A percentile compares a stretch with the other conserved stretches of the same genome.
Conservation (phyloP, 2,888 invertebrate species). For the Euplexia lucipara region DNA sequence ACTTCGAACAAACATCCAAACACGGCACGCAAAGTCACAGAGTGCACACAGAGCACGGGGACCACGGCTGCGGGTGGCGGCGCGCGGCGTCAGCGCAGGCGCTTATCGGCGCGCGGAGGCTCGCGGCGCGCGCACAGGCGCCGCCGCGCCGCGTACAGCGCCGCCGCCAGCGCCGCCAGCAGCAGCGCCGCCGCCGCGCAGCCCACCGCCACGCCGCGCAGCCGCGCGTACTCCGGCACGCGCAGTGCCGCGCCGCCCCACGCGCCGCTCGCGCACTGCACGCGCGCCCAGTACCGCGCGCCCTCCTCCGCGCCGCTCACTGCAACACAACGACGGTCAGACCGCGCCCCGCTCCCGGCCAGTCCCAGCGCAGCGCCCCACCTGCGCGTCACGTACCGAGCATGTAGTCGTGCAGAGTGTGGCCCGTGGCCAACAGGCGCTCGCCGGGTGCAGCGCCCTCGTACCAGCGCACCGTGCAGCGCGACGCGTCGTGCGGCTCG, state of each 20-base stretch:
- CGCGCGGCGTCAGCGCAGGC: constrained; percentile 64
- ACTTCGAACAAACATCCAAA: constrained; percentile 47
- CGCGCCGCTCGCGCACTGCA: constrained; percentile 92
- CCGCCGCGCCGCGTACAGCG: constrained; percentile 86
- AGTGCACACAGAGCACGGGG: constrained; percentile 23
- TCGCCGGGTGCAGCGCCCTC: constrained; percentile 91
- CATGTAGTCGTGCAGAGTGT: constrained; percentile 93
- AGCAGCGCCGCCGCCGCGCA: constrained; percentile 93
- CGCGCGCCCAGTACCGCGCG: constrained; percentile 94
- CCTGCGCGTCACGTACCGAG: no score
- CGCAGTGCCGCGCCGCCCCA: constrained; percentile 92
- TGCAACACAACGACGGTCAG: constrained; percentile 68
- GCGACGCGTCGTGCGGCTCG: constrained; percentile 89
- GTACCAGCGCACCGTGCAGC: constrained; percentile 94
- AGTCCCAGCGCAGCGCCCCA: neutral
- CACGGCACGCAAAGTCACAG: constrained; percentile 47
- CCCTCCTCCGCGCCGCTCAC: constrained; percentile 94
- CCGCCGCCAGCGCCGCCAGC: constrained; percentile 92
- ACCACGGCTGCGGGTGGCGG: constrained; percentile 14
- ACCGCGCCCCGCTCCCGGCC: no score
- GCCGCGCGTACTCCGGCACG: constrained; percentile 93
- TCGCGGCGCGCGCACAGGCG: constrained; percentile 67
- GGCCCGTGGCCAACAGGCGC: constrained; percentile 92
- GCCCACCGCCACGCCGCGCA: constrained; percentile 93
- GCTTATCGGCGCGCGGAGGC: constrained; percentile 63